Percentiles rank a stretch among this genome's conserved stretches.
Evolutionary conservation across 2,797 vertebrate genomes (phyloP).

Genomic region (Lagocephalus sceleratus): DNA sequence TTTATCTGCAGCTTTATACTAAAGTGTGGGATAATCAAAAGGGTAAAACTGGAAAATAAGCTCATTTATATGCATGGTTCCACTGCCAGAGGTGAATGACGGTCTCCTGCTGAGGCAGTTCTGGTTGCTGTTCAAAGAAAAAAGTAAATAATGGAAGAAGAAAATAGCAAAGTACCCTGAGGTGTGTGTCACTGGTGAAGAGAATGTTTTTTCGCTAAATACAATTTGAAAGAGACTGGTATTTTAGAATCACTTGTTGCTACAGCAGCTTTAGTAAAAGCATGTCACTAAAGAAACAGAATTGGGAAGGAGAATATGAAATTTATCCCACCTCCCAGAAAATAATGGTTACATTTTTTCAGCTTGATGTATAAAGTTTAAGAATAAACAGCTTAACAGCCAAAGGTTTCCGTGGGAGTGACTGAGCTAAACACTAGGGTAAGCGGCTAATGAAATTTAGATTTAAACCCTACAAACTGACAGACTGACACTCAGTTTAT

Average conservation of each 20-base stretch:
- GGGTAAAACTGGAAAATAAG: conserved; percentile 46
- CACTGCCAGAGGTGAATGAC: conserved; percentile 25
- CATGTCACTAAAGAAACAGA: neutral
- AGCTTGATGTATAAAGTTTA: too few relatives aligned
- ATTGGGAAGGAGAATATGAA: neutral
- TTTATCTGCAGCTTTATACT: too few relatives aligned
- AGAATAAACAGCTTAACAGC: too few relatives aligned
- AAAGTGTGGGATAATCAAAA: too few relatives aligned
- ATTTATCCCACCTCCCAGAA: too few relatives aligned
- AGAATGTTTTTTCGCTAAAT: conserved; percentile 16
- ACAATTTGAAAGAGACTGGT: conserved; percentile 8
- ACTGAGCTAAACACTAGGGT: too few relatives aligned
- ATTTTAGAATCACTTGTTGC: conserved; percentile 14
- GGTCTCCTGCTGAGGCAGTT: conserved; percentile 28
- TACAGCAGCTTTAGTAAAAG: conserved; percentile 1
- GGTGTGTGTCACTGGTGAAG: conserved; percentile 9
- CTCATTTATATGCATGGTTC: conserved; percentile 51
- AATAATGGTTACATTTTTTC: too few relatives aligned
- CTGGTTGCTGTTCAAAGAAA: conserved; percentile 15
- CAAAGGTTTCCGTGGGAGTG: too few relatives aligned
- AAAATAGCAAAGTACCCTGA: conserved; percentile 24
- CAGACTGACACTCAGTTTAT: too few relatives aligned
- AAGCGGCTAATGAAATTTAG: too few relatives aligned
- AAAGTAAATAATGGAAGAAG: conserved; percentile 2
- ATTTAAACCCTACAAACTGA: too few relatives aligned